Percentiles rank a stretch among this genome's conserved stretches.
phyloP scores from a whole-genome alignment of 2,888 invertebrate genomes.

The Arrhopalites spinosus region DNA sequence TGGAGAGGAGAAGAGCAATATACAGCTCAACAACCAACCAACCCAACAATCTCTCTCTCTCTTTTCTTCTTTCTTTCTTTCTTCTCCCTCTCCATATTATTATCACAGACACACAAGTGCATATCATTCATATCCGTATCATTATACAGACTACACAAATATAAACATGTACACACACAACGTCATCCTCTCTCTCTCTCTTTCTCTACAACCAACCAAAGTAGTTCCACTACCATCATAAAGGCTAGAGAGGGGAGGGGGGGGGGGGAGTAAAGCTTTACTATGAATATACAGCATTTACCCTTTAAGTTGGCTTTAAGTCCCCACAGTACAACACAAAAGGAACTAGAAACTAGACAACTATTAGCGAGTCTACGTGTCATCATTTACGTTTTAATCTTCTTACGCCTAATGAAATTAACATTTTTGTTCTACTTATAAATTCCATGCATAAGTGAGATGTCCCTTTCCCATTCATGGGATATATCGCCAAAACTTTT shows the following conservation, averaged over 20 bases:
- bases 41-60: background rate
- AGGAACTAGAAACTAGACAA: slow-evolving; percentile 4
- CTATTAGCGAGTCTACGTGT: slow-evolving; percentile 9
- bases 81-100: background rate
- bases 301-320: slow-evolving; percentile 2
- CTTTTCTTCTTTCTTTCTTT: background rate
- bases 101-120: background rate
- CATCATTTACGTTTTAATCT: slow-evolving; percentile 17
- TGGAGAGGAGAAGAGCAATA: background rate
- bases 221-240: background rate
- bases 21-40: background rate
- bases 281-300: background rate
- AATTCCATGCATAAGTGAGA: too few species aligned
- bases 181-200: background rate
- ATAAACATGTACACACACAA: too few species aligned
- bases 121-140: background rate
- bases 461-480: too few species aligned
- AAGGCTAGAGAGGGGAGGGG: background rate
- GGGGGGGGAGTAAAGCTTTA: background rate
- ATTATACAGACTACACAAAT: background rate
- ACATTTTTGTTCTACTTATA: background rate
- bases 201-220: background rate
- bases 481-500: too few species aligned
- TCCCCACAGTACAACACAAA: background rate
- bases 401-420: slow-evolving; percentile 10